Evolutionary conservation across 2,113 vertebrate genomes (phyloP).

Genomic region (Bubo bubo): DNA sequence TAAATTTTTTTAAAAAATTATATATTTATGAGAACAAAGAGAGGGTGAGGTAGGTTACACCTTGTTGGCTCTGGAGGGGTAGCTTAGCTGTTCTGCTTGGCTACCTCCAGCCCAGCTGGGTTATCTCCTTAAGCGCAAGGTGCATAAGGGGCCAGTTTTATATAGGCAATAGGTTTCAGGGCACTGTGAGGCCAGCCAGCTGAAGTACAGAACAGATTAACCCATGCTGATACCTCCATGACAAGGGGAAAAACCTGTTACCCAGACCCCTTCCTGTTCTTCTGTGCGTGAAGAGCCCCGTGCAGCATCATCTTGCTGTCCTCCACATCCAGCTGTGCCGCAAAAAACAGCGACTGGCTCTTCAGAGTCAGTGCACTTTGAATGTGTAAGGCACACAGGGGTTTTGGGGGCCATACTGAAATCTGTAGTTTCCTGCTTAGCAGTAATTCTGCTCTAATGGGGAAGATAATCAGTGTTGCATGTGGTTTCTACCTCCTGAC

Average conservation of each 20-base stretch:
- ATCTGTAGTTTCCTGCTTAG: neutral
- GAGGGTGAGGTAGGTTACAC: neutral
- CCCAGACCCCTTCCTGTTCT: neutral
- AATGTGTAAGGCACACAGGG: rapidly evolving
- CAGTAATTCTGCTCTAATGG: neutral
- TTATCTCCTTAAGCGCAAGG: neutral
- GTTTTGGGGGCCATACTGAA: neutral
- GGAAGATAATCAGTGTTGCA: neutral
- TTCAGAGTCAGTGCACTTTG: rapidly evolving
- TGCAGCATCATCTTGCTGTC: neutral
- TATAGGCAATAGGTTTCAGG: neutral
- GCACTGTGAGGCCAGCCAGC: neutral
- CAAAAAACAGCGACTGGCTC: neutral
- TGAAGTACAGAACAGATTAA: neutral
- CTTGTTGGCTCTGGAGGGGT: neutral
- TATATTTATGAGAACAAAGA: neutral
- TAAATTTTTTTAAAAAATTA: neutral
- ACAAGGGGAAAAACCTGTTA: neutral
- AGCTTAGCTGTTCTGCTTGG: neutral
- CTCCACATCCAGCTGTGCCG: neutral
- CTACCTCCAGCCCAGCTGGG: neutral
- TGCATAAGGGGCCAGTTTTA: neutral
- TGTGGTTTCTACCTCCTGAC: neutral
- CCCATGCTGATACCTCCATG: neutral
- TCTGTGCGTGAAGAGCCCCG: neutral